Percentiles rank a stretch among this genome's conserved stretches.
These are phyloP conservation scores for Nomada fabriciana DNA, from an alignment of 2,888 invertebrate genomes.

Conservation along the genomic window DNA sequence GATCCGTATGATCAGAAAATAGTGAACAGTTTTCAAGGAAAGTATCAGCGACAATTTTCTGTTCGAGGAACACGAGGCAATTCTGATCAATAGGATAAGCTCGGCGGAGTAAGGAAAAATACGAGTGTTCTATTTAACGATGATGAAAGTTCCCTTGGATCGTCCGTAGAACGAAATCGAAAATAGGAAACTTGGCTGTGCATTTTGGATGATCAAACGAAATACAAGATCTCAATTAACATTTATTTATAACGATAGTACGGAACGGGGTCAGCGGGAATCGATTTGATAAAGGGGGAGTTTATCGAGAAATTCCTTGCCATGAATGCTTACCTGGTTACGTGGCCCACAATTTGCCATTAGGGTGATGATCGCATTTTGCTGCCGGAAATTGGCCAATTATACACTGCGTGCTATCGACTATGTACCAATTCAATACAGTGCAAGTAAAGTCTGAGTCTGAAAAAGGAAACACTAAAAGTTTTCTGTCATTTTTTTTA, in stretches of 20 bases:
- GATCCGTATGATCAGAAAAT: not conserved
- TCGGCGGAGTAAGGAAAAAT: not conserved
- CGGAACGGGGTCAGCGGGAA: slow-evolving; percentile 25
- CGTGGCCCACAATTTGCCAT: slow-evolving; percentile 36
- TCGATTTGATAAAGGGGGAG: slow-evolving; percentile 32
- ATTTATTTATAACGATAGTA: not conserved
- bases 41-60: not conserved
- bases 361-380: slow-evolving; percentile 38
- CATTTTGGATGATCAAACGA: not conserved
- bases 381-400: slow-evolving; percentile 24
- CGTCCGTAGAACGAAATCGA: not conserved
- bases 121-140: not conserved
- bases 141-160: too few species aligned
- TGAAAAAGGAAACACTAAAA: not conserved
- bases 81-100: not conserved
- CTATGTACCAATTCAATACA: not conserved
- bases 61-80: too few species aligned
- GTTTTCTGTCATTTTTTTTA: too few species aligned
- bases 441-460: not conserved
- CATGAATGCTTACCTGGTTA: slow-evolving; percentile 28
- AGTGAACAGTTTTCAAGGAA: not conserved
- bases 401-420: slow-evolving; percentile 8
- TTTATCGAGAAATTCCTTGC: slow-evolving; percentile 45
- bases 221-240: slow-evolving; percentile 13
- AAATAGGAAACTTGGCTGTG: not conserved